These are phyloP conservation scores for Monopis laevigella DNA, from an alignment of 2,888 invertebrate species.

Conservation along the genomic window DNA sequence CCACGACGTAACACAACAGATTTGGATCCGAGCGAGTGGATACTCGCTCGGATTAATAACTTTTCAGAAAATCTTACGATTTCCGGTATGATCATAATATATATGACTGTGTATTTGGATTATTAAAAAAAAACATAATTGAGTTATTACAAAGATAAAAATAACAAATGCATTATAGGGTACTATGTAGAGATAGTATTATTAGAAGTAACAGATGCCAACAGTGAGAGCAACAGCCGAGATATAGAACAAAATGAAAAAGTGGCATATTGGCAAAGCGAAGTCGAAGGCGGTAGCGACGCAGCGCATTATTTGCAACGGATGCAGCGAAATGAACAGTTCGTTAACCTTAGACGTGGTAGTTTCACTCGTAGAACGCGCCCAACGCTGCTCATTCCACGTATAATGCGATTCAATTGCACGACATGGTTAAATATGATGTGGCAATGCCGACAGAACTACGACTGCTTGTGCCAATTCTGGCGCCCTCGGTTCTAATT, in stretches of 20 bases:
- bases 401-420: slow-evolving; percentile 6
- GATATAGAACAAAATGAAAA: slow-evolving; percentile 30
- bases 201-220: slow-evolving; percentile 1
- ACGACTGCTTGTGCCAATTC: background rate
- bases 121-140: too few species aligned
- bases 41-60: too few species aligned
- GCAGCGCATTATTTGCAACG: slow-evolving; percentile 63
- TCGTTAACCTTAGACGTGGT: slow-evolving; percentile 50
- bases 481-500: slow-evolving; percentile 1
- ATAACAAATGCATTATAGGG: too few species aligned
- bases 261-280: slow-evolving; percentile 44
- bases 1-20: too few species aligned
- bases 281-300: slow-evolving; percentile 46
- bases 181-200: too few species aligned
- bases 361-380: slow-evolving; percentile 57
- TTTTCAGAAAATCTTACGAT: too few species aligned
- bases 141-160: too few species aligned
- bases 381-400: slow-evolving; percentile 14
- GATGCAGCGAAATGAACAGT: slow-evolving; percentile 66
- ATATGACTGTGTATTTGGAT: too few species aligned
- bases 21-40: too few species aligned
- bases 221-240: background rate
- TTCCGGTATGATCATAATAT: too few species aligned
- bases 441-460: background rate
- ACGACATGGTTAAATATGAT: slow-evolving; percentile 7